Evolutionary conservation across 2,888 invertebrate species (phyloP).

Genomic region (Drosophila pseudotakahashii): DNA sequence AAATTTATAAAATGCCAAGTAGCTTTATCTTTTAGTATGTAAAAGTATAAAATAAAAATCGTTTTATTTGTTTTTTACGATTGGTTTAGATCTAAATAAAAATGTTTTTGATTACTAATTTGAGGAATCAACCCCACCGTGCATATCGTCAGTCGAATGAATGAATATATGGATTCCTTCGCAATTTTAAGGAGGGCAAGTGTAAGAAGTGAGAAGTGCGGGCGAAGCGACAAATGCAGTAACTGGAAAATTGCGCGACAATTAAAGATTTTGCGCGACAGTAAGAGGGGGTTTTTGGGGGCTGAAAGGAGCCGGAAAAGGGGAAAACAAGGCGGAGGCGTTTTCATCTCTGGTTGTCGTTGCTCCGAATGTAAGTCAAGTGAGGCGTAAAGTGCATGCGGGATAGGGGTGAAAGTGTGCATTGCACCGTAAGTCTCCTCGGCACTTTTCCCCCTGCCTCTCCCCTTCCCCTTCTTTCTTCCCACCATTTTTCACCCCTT

Average conservation of each 20-base stretch:
- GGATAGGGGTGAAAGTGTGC: constrained; percentile 46
- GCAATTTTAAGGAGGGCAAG: constrained; percentile 52
- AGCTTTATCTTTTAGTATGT: no score
- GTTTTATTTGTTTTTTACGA: no score
- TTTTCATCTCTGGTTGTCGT: constrained; percentile 35
- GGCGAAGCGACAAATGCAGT: constrained; percentile 67
- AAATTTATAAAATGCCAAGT: no score
- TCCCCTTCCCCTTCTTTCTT: not conserved
- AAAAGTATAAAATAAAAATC: no score
- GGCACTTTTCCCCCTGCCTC: not conserved
- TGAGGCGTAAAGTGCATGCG: constrained; percentile 71
- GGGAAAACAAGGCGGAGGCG: constrained; percentile 37
- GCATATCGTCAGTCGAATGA: constrained; percentile 52
- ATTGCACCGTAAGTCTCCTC: constrained; percentile 14
- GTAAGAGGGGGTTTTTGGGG: not conserved
- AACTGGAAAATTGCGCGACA: constrained; percentile 81
- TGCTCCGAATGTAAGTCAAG: constrained; percentile 72
- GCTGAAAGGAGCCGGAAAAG: not conserved
- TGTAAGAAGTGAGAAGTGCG: constrained; percentile 24
- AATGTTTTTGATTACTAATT: not conserved
- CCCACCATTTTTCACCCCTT: not conserved
- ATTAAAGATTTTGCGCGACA: constrained; percentile 76
- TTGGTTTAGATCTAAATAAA: not conserved
- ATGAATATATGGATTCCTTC: constrained; percentile 68
- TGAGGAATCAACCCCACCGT: constrained; percentile 38